A percentile compares a stretch with the other conserved stretches of the same genome.
These are phyloP conservation scores for Hyperoplus lanceolatus DNA, from an alignment of 2,797 vertebrate genomes.

Conservation along the genomic window DNA sequence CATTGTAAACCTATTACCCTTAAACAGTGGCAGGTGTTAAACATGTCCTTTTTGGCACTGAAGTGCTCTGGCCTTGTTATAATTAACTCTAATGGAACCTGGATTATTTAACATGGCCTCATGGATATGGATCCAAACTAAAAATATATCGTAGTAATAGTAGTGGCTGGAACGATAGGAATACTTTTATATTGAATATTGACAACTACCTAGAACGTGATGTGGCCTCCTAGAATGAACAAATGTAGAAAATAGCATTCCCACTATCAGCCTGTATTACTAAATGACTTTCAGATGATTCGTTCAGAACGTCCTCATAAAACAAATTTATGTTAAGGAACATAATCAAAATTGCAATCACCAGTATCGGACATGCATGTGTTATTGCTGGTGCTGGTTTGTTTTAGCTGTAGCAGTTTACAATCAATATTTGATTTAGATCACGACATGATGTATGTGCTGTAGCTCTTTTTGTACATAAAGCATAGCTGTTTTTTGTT, in stretches of 20 bases:
- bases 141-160: not conserved
- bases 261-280: slow-evolving; percentile 10
- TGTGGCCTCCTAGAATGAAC: not conserved
- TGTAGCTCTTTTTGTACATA: slow-evolving; percentile 63
- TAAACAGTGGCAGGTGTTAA: slow-evolving; percentile 1
- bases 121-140: not conserved
- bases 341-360: slow-evolving; percentile 7
- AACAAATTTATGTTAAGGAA: not conserved
- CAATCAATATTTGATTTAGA: slow-evolving; percentile 55
- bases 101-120: slow-evolving; percentile 4
- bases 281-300: not conserved
- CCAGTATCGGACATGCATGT: not conserved
- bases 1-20: slow-evolving; percentile 27
- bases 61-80: slow-evolving; percentile 19
- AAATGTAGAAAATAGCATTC: not conserved
- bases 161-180: not conserved
- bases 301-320: not conserved
- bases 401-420: slow-evolving; percentile 67
- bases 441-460: slow-evolving; percentile 38
- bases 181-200: slow-evolving; percentile 19
- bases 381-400: slow-evolving; percentile 33
- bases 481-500: slow-evolving; percentile 28
- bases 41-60: not conserved
- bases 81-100: not conserved
- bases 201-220: slow-evolving; percentile 16